These are phyloP conservation scores for Triops longicaudatus DNA, from an alignment of 1,140 invertebrate species.

Conservation along the genomic window DNA sequence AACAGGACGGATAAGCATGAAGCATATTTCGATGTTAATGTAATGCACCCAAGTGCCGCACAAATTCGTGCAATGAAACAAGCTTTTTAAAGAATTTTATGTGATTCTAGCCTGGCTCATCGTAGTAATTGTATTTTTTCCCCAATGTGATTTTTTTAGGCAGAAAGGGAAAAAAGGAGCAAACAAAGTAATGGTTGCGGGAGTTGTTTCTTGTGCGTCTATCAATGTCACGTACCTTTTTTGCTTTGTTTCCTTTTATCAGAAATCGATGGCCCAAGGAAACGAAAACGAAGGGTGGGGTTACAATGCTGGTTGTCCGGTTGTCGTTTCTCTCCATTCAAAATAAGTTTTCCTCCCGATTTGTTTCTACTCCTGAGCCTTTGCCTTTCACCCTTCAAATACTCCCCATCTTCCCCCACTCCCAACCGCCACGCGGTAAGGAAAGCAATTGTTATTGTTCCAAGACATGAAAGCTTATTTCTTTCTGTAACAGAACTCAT, in stretches of 20 bases:
- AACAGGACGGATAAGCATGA: not conserved
- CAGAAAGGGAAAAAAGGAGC: not conserved
- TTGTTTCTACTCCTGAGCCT: not conserved
- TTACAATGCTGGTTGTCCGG: constrained; percentile 1
- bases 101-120: not conserved
- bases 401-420: too few relatives aligned
- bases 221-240: constrained; percentile 11
- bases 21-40: not conserved
- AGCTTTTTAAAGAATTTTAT: not conserved
- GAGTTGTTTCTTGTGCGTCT: constrained; percentile 11
- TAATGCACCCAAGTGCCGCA: not conserved
- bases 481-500: not conserved
- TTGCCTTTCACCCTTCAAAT: not conserved
- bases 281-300: constrained; percentile 10
- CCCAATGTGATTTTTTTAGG: not conserved
- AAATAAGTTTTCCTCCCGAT: not conserved
- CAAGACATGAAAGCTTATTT: not conserved
- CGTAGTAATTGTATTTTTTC: constrained; percentile 15
- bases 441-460: not conserved
- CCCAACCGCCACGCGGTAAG: not conserved
- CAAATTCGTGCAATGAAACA: not conserved
- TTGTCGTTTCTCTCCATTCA: not conserved
- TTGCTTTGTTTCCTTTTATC: constrained; percentile 3
- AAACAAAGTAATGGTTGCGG: constrained; percentile 11
- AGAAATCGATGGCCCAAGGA: constrained; percentile 11